These are phyloP conservation scores for Tricholauxania praeusta DNA, from an alignment of 2,888 invertebrate genomes.

Conservation along the genomic window DNA sequence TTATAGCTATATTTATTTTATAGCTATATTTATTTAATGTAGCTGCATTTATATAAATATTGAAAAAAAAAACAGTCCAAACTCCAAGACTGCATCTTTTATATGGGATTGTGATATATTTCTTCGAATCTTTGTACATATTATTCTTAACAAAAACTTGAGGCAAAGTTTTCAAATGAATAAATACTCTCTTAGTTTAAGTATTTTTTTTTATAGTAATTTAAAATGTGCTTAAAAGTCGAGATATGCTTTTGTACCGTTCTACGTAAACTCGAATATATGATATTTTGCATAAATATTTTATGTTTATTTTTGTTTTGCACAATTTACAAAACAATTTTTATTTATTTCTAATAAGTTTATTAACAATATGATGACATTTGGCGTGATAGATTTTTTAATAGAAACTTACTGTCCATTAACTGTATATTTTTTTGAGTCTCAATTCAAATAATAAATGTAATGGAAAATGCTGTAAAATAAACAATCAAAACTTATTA, in stretches of 20 bases:
- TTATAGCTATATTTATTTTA: constrained; percentile 9
- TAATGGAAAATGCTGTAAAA: not conserved
- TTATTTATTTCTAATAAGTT: too few species aligned
- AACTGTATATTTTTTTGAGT: not conserved
- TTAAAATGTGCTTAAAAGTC: not conserved
- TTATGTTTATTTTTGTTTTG: too few species aligned
- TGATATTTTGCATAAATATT: too few species aligned
- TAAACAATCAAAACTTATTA: not conserved
- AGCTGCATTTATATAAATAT: not conserved
- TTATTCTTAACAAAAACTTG: not conserved
- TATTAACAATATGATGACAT: too few species aligned
- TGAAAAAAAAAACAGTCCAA: constrained; percentile 1
- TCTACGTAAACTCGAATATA: too few species aligned
- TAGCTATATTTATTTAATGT: constrained; percentile 9
- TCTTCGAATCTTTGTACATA: not conserved
- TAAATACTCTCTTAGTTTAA: constrained; percentile 6
- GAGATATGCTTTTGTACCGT: too few species aligned
- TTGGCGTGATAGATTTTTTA: too few species aligned
- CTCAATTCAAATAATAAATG: not conserved
- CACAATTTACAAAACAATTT: too few species aligned
- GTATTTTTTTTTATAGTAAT: not conserved
- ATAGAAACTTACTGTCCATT: not conserved
- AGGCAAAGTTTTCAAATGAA: not conserved
- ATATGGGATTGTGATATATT: constrained; percentile 9
- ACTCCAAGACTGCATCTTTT: not conserved